Evolutionary conservation across 2,888 invertebrate species (phyloP).

Genomic region (Lamellibrachia columna): DNA sequence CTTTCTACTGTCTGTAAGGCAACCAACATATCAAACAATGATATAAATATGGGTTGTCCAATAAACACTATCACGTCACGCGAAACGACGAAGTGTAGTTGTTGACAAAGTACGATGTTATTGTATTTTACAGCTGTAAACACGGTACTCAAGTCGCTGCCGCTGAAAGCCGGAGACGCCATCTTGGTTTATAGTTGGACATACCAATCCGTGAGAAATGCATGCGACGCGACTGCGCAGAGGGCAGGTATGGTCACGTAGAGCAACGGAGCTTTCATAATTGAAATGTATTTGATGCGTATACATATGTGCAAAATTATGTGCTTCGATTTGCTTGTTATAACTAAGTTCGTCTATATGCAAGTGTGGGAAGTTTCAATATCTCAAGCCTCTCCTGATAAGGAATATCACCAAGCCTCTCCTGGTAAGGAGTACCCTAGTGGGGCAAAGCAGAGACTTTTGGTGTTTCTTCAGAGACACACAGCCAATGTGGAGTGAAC

Average conservation of each 20-base stretch:
- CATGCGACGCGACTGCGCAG: background rate
- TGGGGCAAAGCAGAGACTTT: no score
- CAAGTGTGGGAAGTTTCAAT: no score
- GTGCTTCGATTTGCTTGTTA: background rate
- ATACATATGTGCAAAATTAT: background rate
- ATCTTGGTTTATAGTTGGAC: conserved; percentile 39
- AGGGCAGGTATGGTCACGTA: background rate
- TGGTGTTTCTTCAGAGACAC: no score
- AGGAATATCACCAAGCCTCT: no score
- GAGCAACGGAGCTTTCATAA: background rate
- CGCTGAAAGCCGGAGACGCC: conserved; percentile 34
- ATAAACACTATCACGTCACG: no score
- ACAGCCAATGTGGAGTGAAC: no score
- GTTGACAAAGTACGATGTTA: background rate
- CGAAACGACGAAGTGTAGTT: background rate
- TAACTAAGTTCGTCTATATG: background rate
- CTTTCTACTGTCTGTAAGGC: no score
- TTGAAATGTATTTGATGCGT: background rate
- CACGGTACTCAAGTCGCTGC: conserved; percentile 32
- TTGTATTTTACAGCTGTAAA: conserved; percentile 21
- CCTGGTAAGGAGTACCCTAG: no score
- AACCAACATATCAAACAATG: no score
- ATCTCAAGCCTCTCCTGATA: no score
- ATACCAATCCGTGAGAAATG: conserved; percentile 31
- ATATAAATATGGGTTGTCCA: no score